Base-by-base conservation (phyloP, 2,113 vertebrate species). In the Taurulus bubalis region DNA sequence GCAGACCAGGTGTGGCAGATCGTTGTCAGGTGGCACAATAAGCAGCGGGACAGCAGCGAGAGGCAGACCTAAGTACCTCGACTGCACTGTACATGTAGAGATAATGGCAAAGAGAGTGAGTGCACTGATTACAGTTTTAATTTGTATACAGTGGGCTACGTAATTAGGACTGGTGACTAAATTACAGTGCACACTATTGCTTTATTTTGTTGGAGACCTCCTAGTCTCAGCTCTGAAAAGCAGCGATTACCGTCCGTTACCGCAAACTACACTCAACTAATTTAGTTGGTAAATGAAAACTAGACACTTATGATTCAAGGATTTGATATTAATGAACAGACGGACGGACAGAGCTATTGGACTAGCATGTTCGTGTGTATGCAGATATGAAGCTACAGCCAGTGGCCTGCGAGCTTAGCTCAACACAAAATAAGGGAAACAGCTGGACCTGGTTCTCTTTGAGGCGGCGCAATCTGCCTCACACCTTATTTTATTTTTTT, bases 181-280 rank as follows among this genome's bases (percentile, higher is more conserved):
- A 81, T 59, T 20, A 80, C 6, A 42, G 24, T 58, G 63, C 81
- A 36, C 63, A 74, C 63, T 32, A 32, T 3, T 47, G 28, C 55
- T 47, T 56, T 72, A 38, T 55, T 68, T 75, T 86, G 26, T 67
- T 28, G 60, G 53, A 51, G 22, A 64, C 11, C 47, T 55, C 36
- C 65, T 59, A 56, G n/a, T 34, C 32, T 65, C 8, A 15, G 18
- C 47, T 81, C 42, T 70, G 63, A 77, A 86, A 82, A 30, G 24
- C 20, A 63, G 34, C 6, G 4, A 66, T 71, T 78, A 80, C 11
- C 26, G 59, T 45, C 53, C 28, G 62, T 64, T 58, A 47, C 1
- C 2, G 22, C 5, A 62, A 40, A 79, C 67, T 75, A 38, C 6
- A 36, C 7, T 67, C 2, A 45, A 40, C 32, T 55, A n/a, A n/a